phyloP scores from a whole-genome alignment of 2,113 vertebrate species.

The Pandion haliaetus region DNA sequence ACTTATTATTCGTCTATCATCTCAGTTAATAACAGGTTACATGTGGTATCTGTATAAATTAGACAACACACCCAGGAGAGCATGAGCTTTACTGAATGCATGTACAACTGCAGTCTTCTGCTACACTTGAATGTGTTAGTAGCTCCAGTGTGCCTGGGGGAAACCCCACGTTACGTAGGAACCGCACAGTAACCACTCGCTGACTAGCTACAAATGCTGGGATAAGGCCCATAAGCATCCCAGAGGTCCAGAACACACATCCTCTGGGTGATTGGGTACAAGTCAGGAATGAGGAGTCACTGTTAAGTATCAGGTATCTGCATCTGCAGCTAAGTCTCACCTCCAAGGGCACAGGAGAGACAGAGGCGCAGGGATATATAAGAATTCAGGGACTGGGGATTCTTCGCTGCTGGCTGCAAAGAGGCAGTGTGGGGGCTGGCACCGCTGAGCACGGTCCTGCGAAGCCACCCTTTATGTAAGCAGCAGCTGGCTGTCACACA shows the following conservation, averaged over 20 bases:
- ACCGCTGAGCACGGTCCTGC: accelerated
- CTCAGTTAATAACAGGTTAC: background rate
- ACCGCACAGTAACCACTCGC: background rate
- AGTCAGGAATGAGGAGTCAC: background rate
- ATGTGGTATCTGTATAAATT: background rate
- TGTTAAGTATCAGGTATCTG: background rate
- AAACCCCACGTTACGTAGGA: accelerated
- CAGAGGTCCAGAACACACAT: too few relatives aligned
- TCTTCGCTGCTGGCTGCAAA: too few relatives aligned
- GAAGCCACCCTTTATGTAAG: background rate
- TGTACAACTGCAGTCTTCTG: background rate
- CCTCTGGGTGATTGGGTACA: background rate
- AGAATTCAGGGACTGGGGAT: background rate
- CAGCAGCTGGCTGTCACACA: background rate
- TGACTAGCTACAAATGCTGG: accelerated
- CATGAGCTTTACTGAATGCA: background rate
- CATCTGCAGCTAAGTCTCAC: background rate
- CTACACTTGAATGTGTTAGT: accelerated
- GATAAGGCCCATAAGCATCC: background rate
- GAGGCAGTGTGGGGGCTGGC: background rate
- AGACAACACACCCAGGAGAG: background rate
- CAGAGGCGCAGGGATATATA: background rate
- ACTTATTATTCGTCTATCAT: background rate
- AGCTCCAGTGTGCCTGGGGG: background rate
- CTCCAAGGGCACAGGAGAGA: background rate